A percentile compares a stretch with the other conserved stretches of the same genome.
These are phyloP conservation scores for Andrena hattorfiana DNA, from an alignment of 2,888 invertebrate genomes.

Conservation along the genomic window DNA sequence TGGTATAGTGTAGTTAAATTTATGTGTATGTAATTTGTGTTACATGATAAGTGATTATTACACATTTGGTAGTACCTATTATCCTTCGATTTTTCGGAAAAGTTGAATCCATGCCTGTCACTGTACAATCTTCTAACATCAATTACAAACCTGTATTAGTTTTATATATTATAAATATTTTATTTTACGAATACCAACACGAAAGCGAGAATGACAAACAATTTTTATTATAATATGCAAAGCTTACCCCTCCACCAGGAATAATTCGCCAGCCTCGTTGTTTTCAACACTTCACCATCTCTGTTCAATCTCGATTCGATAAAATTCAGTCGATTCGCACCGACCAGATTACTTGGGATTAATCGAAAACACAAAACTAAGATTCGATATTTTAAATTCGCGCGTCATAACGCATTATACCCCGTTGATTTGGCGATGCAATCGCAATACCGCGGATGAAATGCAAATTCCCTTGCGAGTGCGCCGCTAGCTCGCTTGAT, in stretches of 20 bases:
- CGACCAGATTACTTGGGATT: background rate
- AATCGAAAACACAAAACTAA: background rate
- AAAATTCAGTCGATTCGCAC: background rate
- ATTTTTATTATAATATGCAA: too few relatives aligned
- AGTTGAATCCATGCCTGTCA: too few relatives aligned
- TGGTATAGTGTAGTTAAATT: too few relatives aligned
- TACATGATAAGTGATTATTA: too few relatives aligned
- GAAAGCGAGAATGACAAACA: too few relatives aligned
- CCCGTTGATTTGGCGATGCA: background rate
- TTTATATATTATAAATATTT: too few relatives aligned
- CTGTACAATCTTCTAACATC: too few relatives aligned
- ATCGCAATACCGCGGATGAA: slow-evolving; percentile 19
- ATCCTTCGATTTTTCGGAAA: too few relatives aligned
- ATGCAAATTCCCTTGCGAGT: slow-evolving; percentile 11
- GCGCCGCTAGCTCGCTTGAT: slow-evolving; percentile 24
- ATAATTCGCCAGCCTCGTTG: background rate
- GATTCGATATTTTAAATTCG: slow-evolving; percentile 20
- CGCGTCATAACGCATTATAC: slow-evolving; percentile 21
- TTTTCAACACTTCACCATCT: background rate
- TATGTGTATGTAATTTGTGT: too few relatives aligned
- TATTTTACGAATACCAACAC: too few relatives aligned
- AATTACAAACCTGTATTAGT: too few relatives aligned
- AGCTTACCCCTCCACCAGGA: background rate
- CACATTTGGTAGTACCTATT: too few relatives aligned
- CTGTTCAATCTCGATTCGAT: background rate